Evolutionary conservation across 2,113 vertebrate species (phyloP).

Genomic region (Thinocorus orbignyianus): DNA sequence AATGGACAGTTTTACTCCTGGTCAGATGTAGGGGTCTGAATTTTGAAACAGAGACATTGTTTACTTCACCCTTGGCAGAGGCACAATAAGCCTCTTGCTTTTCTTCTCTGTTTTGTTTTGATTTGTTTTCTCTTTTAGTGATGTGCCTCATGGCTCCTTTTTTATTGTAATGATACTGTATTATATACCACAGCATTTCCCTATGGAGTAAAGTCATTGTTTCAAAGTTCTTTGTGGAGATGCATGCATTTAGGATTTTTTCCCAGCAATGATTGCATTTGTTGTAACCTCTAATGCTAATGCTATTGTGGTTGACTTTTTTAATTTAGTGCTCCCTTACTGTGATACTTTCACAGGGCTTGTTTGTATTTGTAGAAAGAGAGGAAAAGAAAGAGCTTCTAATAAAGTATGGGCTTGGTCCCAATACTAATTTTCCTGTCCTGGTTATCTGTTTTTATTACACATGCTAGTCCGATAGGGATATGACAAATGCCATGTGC

Average conservation of each 20-base stretch:
- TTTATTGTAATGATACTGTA: constrained; percentile 71
- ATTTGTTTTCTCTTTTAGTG: constrained; percentile 66
- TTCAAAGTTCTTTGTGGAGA: constrained; percentile 72
- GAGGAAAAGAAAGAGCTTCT: constrained; percentile 59
- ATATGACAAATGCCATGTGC: constrained; percentile 29
- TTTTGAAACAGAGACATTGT: constrained; percentile 64
- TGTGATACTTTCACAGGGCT: constrained; percentile 64
- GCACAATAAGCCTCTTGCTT: constrained; percentile 49
- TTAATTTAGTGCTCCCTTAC: constrained; percentile 68
- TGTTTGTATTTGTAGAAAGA: constrained; percentile 65
- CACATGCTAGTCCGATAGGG: neutral
- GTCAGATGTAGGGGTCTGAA: constrained; percentile 57
- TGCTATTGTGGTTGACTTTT: constrained; percentile 65
- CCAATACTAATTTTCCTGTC: constrained; percentile 72
- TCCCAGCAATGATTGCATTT: constrained; percentile 59
- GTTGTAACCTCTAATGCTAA: constrained; percentile 61
- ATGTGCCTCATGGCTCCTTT: constrained; percentile 65
- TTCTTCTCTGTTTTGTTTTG: constrained; percentile 67
- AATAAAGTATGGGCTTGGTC: constrained; percentile 63
- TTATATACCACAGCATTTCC: constrained; percentile 71
- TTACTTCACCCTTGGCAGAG: constrained; percentile 66
- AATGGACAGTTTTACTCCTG: constrained; percentile 68
- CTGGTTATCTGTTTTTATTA: constrained; percentile 65
- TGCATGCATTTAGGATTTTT: constrained; percentile 63
- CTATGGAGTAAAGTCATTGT: constrained; percentile 69